Conservation (phyloP, 1,140 invertebrate genomes). For the Schmidtea mediterranea region DNA sequence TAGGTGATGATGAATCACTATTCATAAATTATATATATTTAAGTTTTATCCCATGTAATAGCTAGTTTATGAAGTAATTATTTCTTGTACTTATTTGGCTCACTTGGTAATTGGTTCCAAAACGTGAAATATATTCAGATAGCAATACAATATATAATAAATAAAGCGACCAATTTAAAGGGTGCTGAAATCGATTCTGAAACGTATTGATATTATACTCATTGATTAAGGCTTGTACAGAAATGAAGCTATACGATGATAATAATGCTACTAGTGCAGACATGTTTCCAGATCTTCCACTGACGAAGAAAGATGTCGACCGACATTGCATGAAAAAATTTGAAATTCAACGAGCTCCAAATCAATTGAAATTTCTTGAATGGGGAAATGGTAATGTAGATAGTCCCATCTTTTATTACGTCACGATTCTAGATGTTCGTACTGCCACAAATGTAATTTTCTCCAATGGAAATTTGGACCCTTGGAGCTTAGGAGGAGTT, state of each 20-base stretch:
- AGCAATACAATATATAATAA: too few species aligned
- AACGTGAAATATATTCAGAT: too few species aligned
- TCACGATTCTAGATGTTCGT: constrained; percentile 18
- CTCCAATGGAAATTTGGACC: constrained; percentile 20
- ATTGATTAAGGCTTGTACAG: constrained; percentile 16
- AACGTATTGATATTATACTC: constrained; percentile 24
- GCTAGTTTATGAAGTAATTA: too few species aligned
- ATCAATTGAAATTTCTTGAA: constrained; percentile 13
- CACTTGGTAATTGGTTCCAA: too few species aligned
- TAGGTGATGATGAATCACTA: too few species aligned
- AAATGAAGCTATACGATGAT: constrained; percentile 14
- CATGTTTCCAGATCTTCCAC: constrained; percentile 20
- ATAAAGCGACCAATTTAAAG: too few species aligned
- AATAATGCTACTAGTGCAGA: constrained; percentile 15
- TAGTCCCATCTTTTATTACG: too few species aligned
- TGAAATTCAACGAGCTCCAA: constrained; percentile 13
- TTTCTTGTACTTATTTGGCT: too few species aligned
- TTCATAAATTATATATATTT: too few species aligned
- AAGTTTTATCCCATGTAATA: too few species aligned
- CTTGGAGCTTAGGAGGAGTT: constrained; percentile 19
- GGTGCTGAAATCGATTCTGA: too few species aligned
- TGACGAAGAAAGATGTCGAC: constrained; percentile 12
- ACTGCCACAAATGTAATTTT: constrained; percentile 17
- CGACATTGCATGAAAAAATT: constrained; percentile 16
- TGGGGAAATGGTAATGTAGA: constrained; percentile 14